Conservation (phyloP, 2,113 vertebrate genomes). For the Cathartes aura region DNA sequence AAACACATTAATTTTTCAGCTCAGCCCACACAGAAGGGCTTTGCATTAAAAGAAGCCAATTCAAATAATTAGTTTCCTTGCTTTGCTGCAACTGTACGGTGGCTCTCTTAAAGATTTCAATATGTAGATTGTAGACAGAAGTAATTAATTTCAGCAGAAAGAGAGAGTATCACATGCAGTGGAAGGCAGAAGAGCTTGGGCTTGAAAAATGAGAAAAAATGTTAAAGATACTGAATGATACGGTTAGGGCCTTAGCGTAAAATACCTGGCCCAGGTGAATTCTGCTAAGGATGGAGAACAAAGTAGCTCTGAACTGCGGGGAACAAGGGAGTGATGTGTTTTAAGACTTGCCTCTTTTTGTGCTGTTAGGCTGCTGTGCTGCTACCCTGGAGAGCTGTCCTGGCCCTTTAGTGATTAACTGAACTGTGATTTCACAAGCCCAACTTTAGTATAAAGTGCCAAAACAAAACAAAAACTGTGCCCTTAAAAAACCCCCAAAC, state of each 20-base stretch:
- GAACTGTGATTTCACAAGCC: neutral
- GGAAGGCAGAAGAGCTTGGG: neutral
- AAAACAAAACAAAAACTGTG: neutral
- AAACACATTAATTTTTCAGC: neutral
- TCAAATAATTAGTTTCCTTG: neutral
- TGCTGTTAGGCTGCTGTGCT: neutral
- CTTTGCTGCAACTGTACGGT: neutral
- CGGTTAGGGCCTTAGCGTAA: neutral
- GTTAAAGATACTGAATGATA: neutral
- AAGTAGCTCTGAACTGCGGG: neutral
- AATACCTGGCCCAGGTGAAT: neutral
- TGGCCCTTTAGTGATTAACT: neutral
- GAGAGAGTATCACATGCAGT: neutral
- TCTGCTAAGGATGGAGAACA: neutral
- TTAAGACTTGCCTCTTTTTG: neutral
- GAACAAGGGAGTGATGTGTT: rapidly evolving
- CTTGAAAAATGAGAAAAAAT: neutral
- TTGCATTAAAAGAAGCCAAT: neutral
- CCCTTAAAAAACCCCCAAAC: rapidly evolving
- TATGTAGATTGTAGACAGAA: neutral
- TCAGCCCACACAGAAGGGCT: neutral
- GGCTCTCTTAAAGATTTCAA: neutral
- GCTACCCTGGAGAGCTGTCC: neutral
- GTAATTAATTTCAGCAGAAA: neutral
- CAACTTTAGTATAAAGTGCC: neutral